phyloP scores from a whole-genome alignment of 2,888 invertebrate genomes.

The Adela reaumurella region DNA sequence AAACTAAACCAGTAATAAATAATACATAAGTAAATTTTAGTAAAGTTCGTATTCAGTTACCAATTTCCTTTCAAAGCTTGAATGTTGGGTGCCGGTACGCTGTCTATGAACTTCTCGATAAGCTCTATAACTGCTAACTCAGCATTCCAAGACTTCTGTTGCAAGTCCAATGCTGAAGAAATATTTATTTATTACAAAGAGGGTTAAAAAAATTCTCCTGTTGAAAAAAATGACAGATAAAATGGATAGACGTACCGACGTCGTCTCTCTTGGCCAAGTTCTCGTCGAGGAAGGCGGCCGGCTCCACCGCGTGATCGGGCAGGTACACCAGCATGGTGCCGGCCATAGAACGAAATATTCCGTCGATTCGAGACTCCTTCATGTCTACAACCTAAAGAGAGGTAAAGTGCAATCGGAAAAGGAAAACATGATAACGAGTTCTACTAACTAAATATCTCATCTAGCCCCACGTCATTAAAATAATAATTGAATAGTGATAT shows the following conservation, averaged over 20 bases:
- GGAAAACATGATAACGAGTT: too few species aligned
- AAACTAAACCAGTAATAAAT: too few species aligned
- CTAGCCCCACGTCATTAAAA: too few species aligned
- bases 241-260: conserved; percentile 27
- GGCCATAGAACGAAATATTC: conserved; percentile 61
- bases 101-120: conserved; percentile 70
- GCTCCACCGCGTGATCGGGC: conserved; percentile 59
- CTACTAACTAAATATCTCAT: too few species aligned
- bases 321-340: conserved; percentile 60
- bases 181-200: background rate
- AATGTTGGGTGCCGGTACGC: conserved; percentile 56
- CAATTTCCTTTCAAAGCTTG: conserved; percentile 59
- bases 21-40: too few species aligned
- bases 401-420: too few species aligned
- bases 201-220: too few species aligned
- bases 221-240: too few species aligned
- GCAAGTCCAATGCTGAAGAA: conserved; percentile 30
- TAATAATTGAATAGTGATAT: too few species aligned
- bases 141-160: conserved; percentile 51
- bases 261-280: conserved; percentile 56
- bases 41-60: conserved; percentile 22
- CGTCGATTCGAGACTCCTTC: conserved; percentile 71
- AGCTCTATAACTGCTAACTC: conserved; percentile 76
- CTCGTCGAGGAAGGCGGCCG: conserved; percentile 58
- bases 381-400: conserved; percentile 64